Base-by-base conservation (phyloP, 2,888 invertebrate genomes). In the Agelastica alni region DNA sequence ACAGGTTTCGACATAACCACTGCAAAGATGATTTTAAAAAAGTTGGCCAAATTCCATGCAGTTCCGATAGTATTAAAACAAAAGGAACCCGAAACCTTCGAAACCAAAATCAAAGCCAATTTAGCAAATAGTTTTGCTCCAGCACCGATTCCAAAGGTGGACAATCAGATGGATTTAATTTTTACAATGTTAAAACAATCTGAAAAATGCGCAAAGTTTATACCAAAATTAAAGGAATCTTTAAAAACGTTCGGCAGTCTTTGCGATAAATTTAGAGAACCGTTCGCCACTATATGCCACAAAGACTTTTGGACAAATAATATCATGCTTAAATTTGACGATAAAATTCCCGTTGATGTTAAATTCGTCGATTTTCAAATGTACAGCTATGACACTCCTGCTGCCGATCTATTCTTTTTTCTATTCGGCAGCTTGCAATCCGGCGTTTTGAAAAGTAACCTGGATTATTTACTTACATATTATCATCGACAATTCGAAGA, bases 231-330 rank as follows among this genome's bases (percentile, higher is more conserved):
- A 20, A 10, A 34, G 9, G 39, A 51, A 30, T 51, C 51, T 2
- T 18, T 31, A 2, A n/a, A 13, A 22, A 10, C 30, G 1, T 45
- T 28, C 26, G 28, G 18, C 3, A 17, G 12, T 2, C 3, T 14
- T 1, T 44, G 16, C 6, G 20, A 51, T 1, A 17, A 41, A 3
- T 46, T 51, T 30, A 55, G 45, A 6, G 79, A 79, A 36, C 77
- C 78, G 0, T 84, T 79, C 70, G 76, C 76, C 1, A 78, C 81
- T 0, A 73, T 83, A 10, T 72, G 76, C 2, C 84, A 84, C 56
- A 72, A 74, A 2, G 84, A 84, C 66, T 74, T 81, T 41, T 84
- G 84, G 84, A 78, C 80, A n/a, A 84, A 83, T 64, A 84, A 84
- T 59, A 72, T 82, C 3, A 77, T 84, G 76, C 68, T 83, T 10